phyloP scores from a whole-genome alignment of 2,113 vertebrate genomes.

The Paralichthys olivaceus region DNA sequence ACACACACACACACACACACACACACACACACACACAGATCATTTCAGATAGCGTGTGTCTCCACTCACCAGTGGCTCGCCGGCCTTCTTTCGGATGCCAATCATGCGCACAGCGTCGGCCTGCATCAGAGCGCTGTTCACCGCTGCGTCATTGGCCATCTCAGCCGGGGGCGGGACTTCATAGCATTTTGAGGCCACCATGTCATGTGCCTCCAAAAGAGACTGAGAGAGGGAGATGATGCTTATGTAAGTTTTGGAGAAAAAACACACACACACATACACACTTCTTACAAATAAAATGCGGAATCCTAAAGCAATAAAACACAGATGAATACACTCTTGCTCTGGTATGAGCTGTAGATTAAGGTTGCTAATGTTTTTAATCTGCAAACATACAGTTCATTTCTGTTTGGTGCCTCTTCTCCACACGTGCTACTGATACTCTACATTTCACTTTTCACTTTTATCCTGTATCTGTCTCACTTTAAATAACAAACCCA shows the following conservation, averaged over 20 bases:
- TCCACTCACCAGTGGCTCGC: constrained; percentile 91
- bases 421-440: neutral
- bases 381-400: neutral
- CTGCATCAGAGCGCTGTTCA: constrained; percentile 87
- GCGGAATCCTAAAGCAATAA: neutral
- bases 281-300: neutral
- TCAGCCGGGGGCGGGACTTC: constrained; percentile 91
- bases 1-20: neutral
- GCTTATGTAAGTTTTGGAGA: neutral
- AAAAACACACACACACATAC: neutral
- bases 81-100: constrained; percentile 97
- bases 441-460: neutral
- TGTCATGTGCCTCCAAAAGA: constrained; percentile 96
- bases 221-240: constrained; percentile 79
- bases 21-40: neutral
- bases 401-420: neutral
- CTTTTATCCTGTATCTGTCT: no score
- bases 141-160: constrained; percentile 85
- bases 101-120: constrained; percentile 98
- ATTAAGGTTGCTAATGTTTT: neutral
- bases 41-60: neutral
- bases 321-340: no score
- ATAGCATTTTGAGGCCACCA: constrained; percentile 96
- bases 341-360: neutral
- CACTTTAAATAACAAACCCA: no score